These are phyloP conservation scores for Lasioglossum pauxillum DNA, from an alignment of 2,888 invertebrate genomes.

Conservation along the genomic window DNA sequence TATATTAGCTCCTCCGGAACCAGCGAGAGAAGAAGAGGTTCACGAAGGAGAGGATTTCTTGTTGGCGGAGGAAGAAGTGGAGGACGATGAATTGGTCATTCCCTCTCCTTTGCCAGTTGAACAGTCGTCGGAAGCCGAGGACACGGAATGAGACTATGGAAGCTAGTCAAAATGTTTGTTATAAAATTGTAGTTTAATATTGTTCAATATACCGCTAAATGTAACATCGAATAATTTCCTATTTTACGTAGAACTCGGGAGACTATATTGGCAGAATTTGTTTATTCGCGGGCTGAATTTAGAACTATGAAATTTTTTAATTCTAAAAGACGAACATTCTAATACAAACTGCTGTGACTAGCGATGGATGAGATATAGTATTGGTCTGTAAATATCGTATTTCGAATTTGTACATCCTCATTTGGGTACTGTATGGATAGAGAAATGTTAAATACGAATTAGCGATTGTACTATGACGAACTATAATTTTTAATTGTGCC, in stretches of 20 bases:
- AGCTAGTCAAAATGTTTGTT: slow-evolving; percentile 66
- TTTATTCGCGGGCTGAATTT: slow-evolving; percentile 28
- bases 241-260: slow-evolving; percentile 41
- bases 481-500: slow-evolving; percentile 46
- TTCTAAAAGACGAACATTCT: slow-evolving; percentile 44
- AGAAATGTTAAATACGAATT: slow-evolving; percentile 41
- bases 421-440: slow-evolving; percentile 37
- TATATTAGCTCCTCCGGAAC: slow-evolving; percentile 79
- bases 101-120: slow-evolving; percentile 72
- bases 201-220: slow-evolving; percentile 31
- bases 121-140: slow-evolving; percentile 72
- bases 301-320: slow-evolving; percentile 25
- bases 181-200: slow-evolving; percentile 50
- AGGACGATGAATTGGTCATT: slow-evolving; percentile 73
- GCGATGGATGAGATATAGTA: slow-evolving; percentile 48
- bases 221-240: slow-evolving; percentile 19
- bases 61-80: slow-evolving; percentile 75
- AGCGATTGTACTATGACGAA: slow-evolving; percentile 47
- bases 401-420: slow-evolving; percentile 42
- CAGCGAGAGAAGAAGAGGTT: slow-evolving; percentile 80
- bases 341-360: slow-evolving; percentile 57
- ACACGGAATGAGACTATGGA: slow-evolving; percentile 72
- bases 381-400: slow-evolving; percentile 60
- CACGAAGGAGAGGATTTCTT: slow-evolving; percentile 78
- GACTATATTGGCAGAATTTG: slow-evolving; percentile 18